phyloP scores from a whole-genome alignment of 2,113 vertebrate genomes.

The Stegostoma tigrinum region DNA sequence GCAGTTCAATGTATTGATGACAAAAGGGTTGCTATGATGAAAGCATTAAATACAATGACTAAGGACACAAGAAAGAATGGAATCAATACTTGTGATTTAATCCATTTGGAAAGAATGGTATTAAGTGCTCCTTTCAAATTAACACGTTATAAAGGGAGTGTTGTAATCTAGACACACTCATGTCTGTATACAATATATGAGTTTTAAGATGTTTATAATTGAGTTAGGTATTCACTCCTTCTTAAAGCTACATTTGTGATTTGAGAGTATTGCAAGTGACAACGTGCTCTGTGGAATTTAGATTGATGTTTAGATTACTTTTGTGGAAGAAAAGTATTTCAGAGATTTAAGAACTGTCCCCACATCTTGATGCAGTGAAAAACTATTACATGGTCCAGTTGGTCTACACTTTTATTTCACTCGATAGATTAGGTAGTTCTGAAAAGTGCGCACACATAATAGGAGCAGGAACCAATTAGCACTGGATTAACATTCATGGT shows the following conservation, averaged over 20 bases:
- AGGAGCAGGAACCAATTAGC: slow-evolving; percentile 96
- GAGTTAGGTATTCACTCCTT: neutral
- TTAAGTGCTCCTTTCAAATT: slow-evolving; percentile 59
- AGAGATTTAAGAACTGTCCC: neutral
- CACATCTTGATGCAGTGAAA: slow-evolving; percentile 27
- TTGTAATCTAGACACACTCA: neutral
- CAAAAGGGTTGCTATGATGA: slow-evolving; percentile 59
- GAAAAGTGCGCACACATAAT: slow-evolving; percentile 74
- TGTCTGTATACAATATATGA: neutral
- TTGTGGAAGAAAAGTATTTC: neutral
- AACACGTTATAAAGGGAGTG: slow-evolving; percentile 17
- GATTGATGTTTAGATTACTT: neutral
- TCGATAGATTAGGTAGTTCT: slow-evolving; percentile 55
- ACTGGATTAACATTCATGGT: slow-evolving; percentile 99
- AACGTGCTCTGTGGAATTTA: slow-evolving; percentile 38
- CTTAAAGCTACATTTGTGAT: neutral
- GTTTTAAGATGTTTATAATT: neutral
- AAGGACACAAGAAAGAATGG: slow-evolving; percentile 65
- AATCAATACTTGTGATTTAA: slow-evolving; percentile 71
- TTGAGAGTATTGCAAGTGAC: slow-evolving; percentile 44
- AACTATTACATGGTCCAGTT: slow-evolving; percentile 53
- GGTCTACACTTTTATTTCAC: slow-evolving; percentile 52
- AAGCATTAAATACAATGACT: slow-evolving; percentile 69
- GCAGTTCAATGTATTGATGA: slow-evolving; percentile 68
- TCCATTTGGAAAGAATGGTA: slow-evolving; percentile 66